Evolutionary conservation across 2,797 vertebrate genomes (phyloP).

Genomic region (Hyperoplus immaculatus): DNA sequence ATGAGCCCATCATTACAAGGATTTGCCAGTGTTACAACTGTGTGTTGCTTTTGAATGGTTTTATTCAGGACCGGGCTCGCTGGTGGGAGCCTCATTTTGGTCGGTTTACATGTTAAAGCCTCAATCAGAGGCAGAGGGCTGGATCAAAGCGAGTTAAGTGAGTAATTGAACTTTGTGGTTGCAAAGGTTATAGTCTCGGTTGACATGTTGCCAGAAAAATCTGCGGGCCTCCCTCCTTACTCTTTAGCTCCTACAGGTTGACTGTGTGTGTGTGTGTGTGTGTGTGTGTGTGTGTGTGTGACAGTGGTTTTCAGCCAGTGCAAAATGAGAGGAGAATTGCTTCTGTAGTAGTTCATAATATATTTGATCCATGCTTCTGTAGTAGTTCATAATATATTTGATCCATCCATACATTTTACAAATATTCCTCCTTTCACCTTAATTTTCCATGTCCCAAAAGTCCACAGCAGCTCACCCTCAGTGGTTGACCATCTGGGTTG

Average conservation of each 20-base stretch:
- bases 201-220: slow-evolving; percentile 65
- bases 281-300: slow-evolving; percentile 12
- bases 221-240: background rate
- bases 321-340: background rate
- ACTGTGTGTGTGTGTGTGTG: slow-evolving; percentile 15
- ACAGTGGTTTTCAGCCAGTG: background rate
- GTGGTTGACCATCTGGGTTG: slow-evolving; percentile 11
- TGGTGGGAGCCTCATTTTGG: slow-evolving; percentile 35
- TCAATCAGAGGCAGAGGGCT: slow-evolving; percentile 48
- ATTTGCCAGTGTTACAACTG: slow-evolving; percentile 5
- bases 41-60: slow-evolving; percentile 27
- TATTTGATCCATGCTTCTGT: background rate
- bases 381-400: background rate
- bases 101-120: slow-evolving; percentile 56
- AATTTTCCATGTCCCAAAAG: background rate
- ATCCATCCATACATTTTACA: no score
- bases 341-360: background rate
- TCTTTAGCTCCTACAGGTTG: slow-evolving; percentile 49
- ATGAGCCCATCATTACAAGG: slow-evolving; percentile 6
- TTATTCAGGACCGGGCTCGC: slow-evolving; percentile 22
- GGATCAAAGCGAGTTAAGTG: slow-evolving; percentile 72
- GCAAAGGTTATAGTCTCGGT: slow-evolving; percentile 63
- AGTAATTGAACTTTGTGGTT: slow-evolving; percentile 78
- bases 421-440: slow-evolving; percentile 28
- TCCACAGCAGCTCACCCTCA: background rate